phyloP scores from a whole-genome alignment of 2,888 invertebrate genomes.

The Gymnoscelis rufifasciata region DNA sequence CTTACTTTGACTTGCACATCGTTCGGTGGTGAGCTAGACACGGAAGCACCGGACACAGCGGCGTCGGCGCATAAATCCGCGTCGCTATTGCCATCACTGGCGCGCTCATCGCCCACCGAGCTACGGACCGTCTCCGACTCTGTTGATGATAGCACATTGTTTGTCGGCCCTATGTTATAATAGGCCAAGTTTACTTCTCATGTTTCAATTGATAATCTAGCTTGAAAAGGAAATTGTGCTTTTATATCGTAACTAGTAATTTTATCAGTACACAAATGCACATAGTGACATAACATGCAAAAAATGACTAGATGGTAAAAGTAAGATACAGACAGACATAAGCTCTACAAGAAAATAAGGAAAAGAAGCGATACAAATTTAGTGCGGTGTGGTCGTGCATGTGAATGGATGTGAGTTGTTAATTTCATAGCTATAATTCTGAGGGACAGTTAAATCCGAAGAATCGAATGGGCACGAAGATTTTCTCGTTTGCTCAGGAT shows the following conservation, averaged over 20 bases:
- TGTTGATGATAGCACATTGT: constrained; percentile 33
- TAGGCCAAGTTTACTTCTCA: constrained; percentile 7
- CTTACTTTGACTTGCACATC: constrained; percentile 64
- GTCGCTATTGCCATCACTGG: constrained; percentile 71
- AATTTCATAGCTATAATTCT: neutral
- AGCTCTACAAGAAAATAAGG: constrained; percentile 43
- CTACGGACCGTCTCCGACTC: constrained; percentile 67
- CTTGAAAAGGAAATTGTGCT: constrained; percentile 17
- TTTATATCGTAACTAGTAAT: constrained; percentile 1
- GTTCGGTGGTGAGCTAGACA: constrained; percentile 77
- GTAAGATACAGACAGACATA: constrained; percentile 49
- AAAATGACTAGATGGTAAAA: constrained; percentile 28
- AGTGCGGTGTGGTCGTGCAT: constrained; percentile 22
- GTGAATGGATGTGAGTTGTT: neutral
- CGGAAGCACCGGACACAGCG: constrained; percentile 68
- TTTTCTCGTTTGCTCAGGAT: too few species aligned
- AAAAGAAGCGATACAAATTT: constrained; percentile 25
- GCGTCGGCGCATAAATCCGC: constrained; percentile 66
- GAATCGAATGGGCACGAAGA: too few species aligned
- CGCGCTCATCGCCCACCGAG: constrained; percentile 67
- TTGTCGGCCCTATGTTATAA: constrained; percentile 10
- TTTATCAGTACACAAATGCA: constrained; percentile 10
- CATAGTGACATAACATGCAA: constrained; percentile 20
- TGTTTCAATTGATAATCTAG: constrained; percentile 7
- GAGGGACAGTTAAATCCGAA: neutral